Evolutionary conservation across 2,797 vertebrate genomes (phyloP).

Genomic region (Rhabdomys pumilio): DNA sequence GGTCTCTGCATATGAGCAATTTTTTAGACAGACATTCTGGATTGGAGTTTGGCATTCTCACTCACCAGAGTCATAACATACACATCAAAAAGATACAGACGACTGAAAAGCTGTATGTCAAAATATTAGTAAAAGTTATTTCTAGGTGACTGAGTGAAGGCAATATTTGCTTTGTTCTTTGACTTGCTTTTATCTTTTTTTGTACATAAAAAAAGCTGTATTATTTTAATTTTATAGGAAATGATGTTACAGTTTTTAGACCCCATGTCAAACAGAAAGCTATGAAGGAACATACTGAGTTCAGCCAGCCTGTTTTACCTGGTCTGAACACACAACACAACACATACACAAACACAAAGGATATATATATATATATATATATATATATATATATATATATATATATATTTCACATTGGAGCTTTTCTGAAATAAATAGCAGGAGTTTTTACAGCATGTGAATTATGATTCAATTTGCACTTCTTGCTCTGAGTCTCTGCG

Average conservation of each 20-base stretch:
- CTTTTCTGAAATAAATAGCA: conserved; percentile 44
- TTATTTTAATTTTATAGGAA: conserved; percentile 59
- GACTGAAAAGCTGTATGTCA: neutral
- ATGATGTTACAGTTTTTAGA: neutral
- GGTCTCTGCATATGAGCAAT: neutral
- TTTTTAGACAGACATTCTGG: conserved; percentile 14
- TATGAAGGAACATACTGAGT: neutral
- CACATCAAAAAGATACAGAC: neutral
- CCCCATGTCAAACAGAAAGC: neutral
- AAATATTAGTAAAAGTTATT: conserved; percentile 49
- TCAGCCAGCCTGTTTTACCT: neutral
- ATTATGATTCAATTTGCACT: conserved; percentile 58
- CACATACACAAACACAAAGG: neutral
- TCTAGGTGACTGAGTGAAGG: conserved; percentile 21
- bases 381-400: neutral
- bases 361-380: neutral
- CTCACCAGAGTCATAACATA: neutral
- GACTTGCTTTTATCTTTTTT: neutral
- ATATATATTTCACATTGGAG: conserved; percentile 1
- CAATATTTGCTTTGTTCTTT: conserved; percentile 46
- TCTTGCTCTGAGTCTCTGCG: conserved; percentile 16
- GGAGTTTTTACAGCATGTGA: conserved; percentile 55
- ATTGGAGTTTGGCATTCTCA: conserved; percentile 9
- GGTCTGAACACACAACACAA: neutral
- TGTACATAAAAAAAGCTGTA: neutral